Conservation (phyloP, 1,140 invertebrate genomes). For the Caerostris extrusa region DNA sequence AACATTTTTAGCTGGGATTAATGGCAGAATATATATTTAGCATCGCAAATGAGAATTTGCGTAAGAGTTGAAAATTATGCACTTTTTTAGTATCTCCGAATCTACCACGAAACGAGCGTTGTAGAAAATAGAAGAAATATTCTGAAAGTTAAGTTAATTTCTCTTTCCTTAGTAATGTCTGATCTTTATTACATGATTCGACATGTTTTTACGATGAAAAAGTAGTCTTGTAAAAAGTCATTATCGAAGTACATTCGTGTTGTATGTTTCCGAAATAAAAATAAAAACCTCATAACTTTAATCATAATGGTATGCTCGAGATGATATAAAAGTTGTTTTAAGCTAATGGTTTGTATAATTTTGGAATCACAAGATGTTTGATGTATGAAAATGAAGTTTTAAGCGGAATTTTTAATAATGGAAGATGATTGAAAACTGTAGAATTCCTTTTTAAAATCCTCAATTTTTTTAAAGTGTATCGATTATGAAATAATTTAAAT, state of each 20-base stretch:
- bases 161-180: not conserved
- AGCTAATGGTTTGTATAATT: not conserved
- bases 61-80: slow-evolving; percentile 10
- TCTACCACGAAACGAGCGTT: not conserved
- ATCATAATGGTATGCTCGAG: not conserved
- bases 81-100: not conserved
- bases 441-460: no score
- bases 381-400: not conserved
- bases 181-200: slow-evolving; percentile 18
- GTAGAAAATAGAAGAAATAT: not conserved
- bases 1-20: slow-evolving; percentile 6
- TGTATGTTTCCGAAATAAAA: not conserved
- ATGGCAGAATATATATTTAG: slow-evolving; percentile 30
- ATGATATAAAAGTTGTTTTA: not conserved
- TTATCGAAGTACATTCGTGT: not conserved
- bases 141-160: not conserved
- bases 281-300: not conserved
- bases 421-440: not conserved
- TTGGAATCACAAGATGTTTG: not conserved
- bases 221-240: not conserved
- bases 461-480: no score
- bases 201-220: slow-evolving; percentile 30
- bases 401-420: not conserved
- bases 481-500: no score
- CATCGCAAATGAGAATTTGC: not conserved